Percentiles rank a stretch among this genome's conserved stretches.
phyloP scores from a whole-genome alignment of 2,888 invertebrate genomes.

The Synergus japonicus region DNA sequence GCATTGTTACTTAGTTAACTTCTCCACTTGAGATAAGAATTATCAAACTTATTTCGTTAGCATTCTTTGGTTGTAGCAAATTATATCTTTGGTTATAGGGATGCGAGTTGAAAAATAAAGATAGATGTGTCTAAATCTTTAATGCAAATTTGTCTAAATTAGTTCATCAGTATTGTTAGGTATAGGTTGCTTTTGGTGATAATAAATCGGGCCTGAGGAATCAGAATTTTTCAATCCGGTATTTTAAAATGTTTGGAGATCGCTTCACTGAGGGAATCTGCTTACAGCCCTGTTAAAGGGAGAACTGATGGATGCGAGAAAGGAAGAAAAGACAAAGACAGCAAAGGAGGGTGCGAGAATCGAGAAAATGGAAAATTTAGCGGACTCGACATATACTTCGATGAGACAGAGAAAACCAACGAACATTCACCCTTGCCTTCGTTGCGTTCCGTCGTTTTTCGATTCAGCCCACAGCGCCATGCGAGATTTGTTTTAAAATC shows the following conservation, averaged over 20 bases:
- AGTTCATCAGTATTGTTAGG: background rate
- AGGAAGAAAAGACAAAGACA: conserved; percentile 44
- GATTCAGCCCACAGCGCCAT: conserved; percentile 71
- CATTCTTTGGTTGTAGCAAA: no score
- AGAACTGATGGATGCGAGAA: conserved; percentile 24
- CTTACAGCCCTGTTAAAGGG: conserved; percentile 31
- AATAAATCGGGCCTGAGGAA: background rate
- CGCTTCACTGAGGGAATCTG: conserved; percentile 4
- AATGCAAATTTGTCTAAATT: background rate
- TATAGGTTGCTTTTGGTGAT: background rate
- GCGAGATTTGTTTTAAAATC: conserved; percentile 77
- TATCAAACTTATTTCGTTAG: no score
- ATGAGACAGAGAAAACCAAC: conserved; percentile 65
- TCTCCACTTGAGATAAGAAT: no score
- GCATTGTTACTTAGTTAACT: background rate
- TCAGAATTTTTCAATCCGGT: background rate
- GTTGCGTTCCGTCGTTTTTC: conserved; percentile 73
- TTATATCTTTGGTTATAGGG: no score
- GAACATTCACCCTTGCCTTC: conserved; percentile 67
- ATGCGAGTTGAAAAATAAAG: no score
- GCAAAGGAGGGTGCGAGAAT: conserved; percentile 59
- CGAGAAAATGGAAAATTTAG: conserved; percentile 73
- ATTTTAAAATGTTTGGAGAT: background rate
- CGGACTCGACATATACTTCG: conserved; percentile 48
- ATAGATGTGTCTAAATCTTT: no score